Evolutionary conservation across 2,888 invertebrate genomes (phyloP), one percentile per base, ranked within the genome.

Genomic region (Drosophila mettleri): DNA sequence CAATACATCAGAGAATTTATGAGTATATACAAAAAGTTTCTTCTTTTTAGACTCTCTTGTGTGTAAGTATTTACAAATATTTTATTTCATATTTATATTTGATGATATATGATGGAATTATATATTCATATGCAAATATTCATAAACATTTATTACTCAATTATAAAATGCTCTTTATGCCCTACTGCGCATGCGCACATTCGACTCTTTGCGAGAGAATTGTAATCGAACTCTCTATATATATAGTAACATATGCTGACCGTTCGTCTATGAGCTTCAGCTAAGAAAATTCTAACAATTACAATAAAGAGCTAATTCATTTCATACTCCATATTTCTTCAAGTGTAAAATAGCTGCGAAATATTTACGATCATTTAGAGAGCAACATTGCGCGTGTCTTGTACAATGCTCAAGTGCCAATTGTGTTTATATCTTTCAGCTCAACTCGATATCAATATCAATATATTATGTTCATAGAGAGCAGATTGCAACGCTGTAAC

Each of bases 381-480:
- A 24, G 43, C 27, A 41, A 14, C 41, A 53, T 12, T 33, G 18
- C 33, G 43, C 24, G 41, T 54, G 54, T 31, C 54, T 33, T 41
- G 54, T 39, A 10, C 20, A 33, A 31, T 45, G 45, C 10, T 27
- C 43, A 45, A 45, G 24, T 65, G 53, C 34, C 53, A 52, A 64
- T 64, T 64, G 49, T 63, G 41, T 4, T 41, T n/a, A 36, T 36
- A 52, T 64, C 39, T 53, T 18, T 41, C 14, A 34, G 10, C 9
- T 57, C 46, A n/a, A 20, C 36, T 68, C 41, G 36, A 36, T 54
- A 69, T 54, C 63, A 34, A 69, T 54, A 60, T 54, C 63, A 43
- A 69, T 69, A 62, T 54, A 39, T 62, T 51, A 46, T 27, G 60
- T 16, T 43, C n/a, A 57, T 54, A 29, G 22, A 29, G 51, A 22